These are phyloP conservation scores for Eulemur rubriventer DNA, from an alignment of 2,797 vertebrate species.

Conservation along the genomic window DNA sequence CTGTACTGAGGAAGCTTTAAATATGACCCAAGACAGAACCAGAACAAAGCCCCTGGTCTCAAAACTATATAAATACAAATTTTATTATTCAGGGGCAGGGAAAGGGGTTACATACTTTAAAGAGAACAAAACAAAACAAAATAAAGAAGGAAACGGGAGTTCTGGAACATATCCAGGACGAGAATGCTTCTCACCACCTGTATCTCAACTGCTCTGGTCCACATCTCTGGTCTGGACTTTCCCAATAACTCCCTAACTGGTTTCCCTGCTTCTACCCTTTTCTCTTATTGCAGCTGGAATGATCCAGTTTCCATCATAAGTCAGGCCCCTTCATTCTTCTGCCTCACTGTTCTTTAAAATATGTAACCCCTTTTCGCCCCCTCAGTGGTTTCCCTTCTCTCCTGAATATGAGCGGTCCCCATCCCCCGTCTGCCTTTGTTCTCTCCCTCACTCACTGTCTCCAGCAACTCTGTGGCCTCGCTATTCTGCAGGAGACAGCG, in stretches of 20 bases:
- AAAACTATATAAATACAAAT: neutral
- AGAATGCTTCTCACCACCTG: neutral
- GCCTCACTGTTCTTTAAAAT: no score
- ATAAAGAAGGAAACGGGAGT: neutral
- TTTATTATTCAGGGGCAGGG: neutral
- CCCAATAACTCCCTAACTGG: neutral
- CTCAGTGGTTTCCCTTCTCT: neutral
- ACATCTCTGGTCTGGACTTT: neutral
- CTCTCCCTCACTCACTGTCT: neutral
- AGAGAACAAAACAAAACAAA: neutral
- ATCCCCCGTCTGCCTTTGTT: neutral
- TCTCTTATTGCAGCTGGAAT: neutral
- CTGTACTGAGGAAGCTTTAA: neutral
- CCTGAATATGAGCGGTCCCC: neutral
- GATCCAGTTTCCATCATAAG: neutral
- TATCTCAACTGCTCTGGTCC: neutral
- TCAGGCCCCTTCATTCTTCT: neutral
- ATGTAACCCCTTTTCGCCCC: neutral
- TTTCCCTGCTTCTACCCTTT: neutral
- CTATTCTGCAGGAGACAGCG: neutral
- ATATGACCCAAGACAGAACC: neutral
- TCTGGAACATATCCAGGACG: neutral
- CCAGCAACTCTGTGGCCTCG: neutral
- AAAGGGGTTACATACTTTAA: neutral
- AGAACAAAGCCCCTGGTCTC: constrained; percentile 16